Base-by-base conservation (phyloP, 2,113 vertebrate genomes). In the Hirundichthys speculiger region DNA sequence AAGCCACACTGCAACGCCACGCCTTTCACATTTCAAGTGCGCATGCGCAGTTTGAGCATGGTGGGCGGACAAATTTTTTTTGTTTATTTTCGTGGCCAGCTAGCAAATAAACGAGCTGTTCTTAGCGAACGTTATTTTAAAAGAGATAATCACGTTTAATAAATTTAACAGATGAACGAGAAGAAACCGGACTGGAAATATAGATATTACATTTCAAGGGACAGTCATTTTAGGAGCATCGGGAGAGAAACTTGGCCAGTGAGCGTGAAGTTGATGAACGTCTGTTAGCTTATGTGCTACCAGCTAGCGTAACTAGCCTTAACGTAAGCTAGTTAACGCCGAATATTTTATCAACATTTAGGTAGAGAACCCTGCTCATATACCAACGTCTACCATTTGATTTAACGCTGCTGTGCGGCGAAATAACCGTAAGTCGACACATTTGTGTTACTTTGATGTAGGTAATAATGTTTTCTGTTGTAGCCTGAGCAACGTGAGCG, bases 81-180 rank as follows among this genome's bases (percentile, higher is more conserved):
- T 86, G 85, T 88, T 90, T 87, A 87, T 85, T 86, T 87, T 88
- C 77, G 30, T 86, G 68, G 69, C 60, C 48, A 73, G 76, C 62
- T 43, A 66, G 41, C 53, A 59, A 22, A 54, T 13, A 27, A 60
- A 64, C 8, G 56, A 20, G 52, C 41, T 49, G 20, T 2, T 30
- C 20, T 48, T 41, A 54, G 20, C 66, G 34, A 8, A 15, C 2
- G 3, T 3, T 11, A 5, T 25, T 19, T 18, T 16, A 1, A 7
- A 3, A 20, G 19, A 7, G 24, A n/a, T 1, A 64, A n/a, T 15
- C 1, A 22, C 22, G 13, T 20, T 5, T 4, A 34, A 24, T 3
- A 9, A 16, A 2, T 5, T 2, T 1, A 39, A 13, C 18, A 13
- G 13, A 56, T 19, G 56, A 19, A 73, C 34, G 1, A 41, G 20